phyloP scores from a whole-genome alignment of 2,888 invertebrate genomes.

The Theretra japonica region DNA sequence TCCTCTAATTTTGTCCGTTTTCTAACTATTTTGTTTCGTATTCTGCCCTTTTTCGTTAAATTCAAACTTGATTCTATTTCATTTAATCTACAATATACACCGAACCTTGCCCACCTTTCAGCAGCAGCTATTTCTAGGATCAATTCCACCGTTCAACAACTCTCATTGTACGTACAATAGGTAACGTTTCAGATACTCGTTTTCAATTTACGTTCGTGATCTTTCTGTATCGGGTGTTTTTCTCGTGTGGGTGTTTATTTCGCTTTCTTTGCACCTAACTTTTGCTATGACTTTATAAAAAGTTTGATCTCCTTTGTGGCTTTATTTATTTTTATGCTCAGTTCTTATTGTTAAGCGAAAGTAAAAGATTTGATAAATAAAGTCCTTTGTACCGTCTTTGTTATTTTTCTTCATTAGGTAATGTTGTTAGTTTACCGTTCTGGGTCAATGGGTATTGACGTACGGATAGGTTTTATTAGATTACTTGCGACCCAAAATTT shows the following conservation, averaged over 20 bases:
- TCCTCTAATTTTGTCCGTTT: too few species aligned
- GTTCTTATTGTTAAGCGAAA: too few species aligned
- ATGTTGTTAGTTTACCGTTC: too few species aligned
- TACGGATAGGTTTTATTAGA: too few species aligned
- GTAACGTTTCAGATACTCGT: conserved; percentile 9
- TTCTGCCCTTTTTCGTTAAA: not conserved
- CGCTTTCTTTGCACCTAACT: not conserved
- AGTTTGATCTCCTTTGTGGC: not conserved
- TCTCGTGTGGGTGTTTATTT: conserved; percentile 12
- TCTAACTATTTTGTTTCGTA: too few species aligned
- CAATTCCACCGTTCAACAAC: conserved; percentile 7
- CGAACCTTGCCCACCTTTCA: not conserved
- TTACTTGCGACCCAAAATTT: too few species aligned
- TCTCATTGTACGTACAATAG: conserved; percentile 16
- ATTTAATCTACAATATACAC: not conserved
- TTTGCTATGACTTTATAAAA: not conserved
- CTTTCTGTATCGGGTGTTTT: conserved; percentile 18
- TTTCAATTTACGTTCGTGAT: conserved; percentile 23
- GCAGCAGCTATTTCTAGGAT: conserved; percentile 4
- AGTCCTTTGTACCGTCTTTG: too few species aligned
- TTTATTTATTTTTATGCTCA: not conserved
- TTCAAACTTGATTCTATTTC: not conserved
- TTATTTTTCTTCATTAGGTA: too few species aligned
- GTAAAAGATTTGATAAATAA: too few species aligned
- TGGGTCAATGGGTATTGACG: too few species aligned